These are phyloP conservation scores for Thelaira solivaga DNA, from an alignment of 2,888 invertebrate genomes.

Conservation along the genomic window DNA sequence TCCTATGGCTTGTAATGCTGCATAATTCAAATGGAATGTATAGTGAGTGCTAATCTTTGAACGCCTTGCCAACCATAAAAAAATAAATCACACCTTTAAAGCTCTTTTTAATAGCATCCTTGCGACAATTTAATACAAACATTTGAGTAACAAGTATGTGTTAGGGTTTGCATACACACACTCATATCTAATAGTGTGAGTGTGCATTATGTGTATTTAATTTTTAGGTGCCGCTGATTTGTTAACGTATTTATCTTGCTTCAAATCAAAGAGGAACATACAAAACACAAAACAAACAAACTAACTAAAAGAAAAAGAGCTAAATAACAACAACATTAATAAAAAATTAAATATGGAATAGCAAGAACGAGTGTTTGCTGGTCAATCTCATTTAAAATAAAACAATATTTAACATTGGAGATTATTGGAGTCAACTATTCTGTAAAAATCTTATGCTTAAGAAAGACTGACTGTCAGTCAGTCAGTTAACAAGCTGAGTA, in stretches of 20 bases:
- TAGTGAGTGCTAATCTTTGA: no score
- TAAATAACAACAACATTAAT: slow-evolving; percentile 54
- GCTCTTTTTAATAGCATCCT: background rate
- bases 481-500: no score
- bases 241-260: slow-evolving; percentile 58
- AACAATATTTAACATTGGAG: slow-evolving; percentile 6
- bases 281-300: slow-evolving; percentile 37
- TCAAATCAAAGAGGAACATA: slow-evolving; percentile 49
- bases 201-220: background rate
- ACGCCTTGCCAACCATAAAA: background rate
- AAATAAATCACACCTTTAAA: background rate
- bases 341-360: slow-evolving; percentile 59
- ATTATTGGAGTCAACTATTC: slow-evolving; percentile 24
- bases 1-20: no score
- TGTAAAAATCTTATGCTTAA: background rate
- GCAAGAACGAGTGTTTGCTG: slow-evolving; percentile 36
- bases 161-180: background rate
- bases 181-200: background rate
- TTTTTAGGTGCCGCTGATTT: slow-evolving; percentile 60
- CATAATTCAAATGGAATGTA: no score
- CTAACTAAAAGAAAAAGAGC: slow-evolving; percentile 19
- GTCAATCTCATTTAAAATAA: slow-evolving; percentile 11
- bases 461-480: background rate
- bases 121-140: slow-evolving; percentile 3
- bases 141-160: background rate